Conservation (phyloP, 2,888 invertebrate genomes). For the Caenorhabditis sp. region DNA sequence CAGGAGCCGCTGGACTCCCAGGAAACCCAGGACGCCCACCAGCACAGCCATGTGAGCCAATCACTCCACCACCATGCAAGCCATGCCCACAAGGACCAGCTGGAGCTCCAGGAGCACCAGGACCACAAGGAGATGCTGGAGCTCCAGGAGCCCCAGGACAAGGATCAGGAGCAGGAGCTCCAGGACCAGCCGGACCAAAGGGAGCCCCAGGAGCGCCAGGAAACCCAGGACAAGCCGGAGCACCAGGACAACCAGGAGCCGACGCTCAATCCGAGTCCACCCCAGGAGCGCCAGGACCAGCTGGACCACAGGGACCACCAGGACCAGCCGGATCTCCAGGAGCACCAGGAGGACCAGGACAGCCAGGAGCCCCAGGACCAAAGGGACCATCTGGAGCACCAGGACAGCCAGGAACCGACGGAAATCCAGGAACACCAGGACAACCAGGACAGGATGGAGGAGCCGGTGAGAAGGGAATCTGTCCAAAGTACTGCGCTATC, state of each 20-base stretch:
- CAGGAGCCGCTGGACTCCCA: constrained; percentile 73
- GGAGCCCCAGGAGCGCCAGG: constrained; percentile 68
- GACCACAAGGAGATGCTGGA: constrained; percentile 67
- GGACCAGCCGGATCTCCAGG: constrained; percentile 45
- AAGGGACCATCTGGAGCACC: constrained; percentile 65
- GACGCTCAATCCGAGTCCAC: constrained; percentile 49
- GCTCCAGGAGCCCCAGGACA: constrained; percentile 49
- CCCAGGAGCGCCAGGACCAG: constrained; percentile 73
- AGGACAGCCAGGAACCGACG: constrained; percentile 65
- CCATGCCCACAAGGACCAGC: constrained; percentile 73
- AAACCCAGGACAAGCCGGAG: constrained; percentile 74
- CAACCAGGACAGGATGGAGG: constrained; percentile 38
- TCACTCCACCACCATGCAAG: constrained; percentile 70
- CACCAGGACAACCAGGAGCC: constrained; percentile 73
- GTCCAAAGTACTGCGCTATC: constrained; percentile 23
- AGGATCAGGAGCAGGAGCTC: constrained; percentile 55
- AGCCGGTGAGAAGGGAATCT: constrained; percentile 38
- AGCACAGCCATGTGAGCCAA: constrained; percentile 66
- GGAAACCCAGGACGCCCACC: constrained; percentile 70
- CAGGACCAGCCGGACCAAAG: constrained; percentile 70
- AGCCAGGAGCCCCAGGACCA: constrained; percentile 68
- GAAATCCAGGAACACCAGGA: constrained; percentile 67
- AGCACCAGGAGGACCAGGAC: constrained; percentile 53
- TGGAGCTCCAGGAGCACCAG: constrained; percentile 73
- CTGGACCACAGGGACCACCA: constrained; percentile 73